Conservation (phyloP, 92 coral and sea anemone genomes). For the Phenganax stokvisi region DNA sequence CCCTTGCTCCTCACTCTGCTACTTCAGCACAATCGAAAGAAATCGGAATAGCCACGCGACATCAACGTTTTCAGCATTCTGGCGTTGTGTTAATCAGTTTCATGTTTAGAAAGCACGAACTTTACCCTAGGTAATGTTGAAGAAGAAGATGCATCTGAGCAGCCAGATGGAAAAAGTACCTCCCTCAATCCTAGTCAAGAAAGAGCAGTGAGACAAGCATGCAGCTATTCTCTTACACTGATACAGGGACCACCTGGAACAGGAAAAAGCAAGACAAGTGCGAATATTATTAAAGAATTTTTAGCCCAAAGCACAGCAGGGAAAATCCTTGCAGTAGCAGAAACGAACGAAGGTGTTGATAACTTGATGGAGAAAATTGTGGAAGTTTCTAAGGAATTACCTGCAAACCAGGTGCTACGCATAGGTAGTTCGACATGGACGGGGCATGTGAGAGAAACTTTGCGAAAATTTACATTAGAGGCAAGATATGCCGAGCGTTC, state of each 20-base stretch:
- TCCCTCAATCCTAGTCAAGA: constrained; percentile 56
- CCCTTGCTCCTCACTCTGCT: too few species aligned
- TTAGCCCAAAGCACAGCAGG: constrained; percentile 19
- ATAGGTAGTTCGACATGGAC: constrained; percentile 72
- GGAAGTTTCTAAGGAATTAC: constrained; percentile 36
- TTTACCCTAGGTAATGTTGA: neutral
- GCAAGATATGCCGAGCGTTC: constrained; percentile 47
- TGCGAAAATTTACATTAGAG: constrained; percentile 54
- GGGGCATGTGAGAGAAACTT: constrained; percentile 44
- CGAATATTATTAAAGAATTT: constrained; percentile 58
- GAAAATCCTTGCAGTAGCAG: constrained; percentile 63
- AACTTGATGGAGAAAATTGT: constrained; percentile 59
- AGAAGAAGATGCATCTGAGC: neutral
- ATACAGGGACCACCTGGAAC: constrained; percentile 93
- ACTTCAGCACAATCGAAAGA: too few species aligned
- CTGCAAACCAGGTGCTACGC: constrained; percentile 50
- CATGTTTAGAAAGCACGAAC: too few species aligned
- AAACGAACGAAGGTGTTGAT: constrained; percentile 91
- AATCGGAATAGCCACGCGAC: neutral
- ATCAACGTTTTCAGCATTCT: neutral
- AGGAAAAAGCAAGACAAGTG: constrained; percentile 76
- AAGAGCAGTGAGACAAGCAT: constrained; percentile 52
- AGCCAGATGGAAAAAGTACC: neutral
- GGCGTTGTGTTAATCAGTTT: too few species aligned
- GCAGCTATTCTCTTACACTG: constrained; percentile 46